A percentile compares a stretch with the other conserved stretches of the same genome.
Conservation (phyloP, 2,888 invertebrate genomes). For the Dilophus febrilis region DNA sequence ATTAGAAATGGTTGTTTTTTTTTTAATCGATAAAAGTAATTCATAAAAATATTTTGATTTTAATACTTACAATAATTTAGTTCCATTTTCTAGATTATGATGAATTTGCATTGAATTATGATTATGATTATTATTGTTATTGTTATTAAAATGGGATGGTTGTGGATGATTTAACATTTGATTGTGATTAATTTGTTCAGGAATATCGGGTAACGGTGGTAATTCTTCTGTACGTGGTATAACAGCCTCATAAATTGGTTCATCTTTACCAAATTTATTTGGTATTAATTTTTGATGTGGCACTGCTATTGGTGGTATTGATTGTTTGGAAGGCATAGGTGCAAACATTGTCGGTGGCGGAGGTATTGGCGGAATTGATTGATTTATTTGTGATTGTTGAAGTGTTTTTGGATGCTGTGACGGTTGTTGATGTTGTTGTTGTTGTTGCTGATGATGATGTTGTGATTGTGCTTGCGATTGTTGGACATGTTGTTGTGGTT, state of each 20-base stretch:
- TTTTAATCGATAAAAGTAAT: too few relatives aligned
- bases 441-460: too few relatives aligned
- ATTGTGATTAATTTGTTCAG: conserved; percentile 10
- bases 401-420: too few relatives aligned
- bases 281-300: background rate
- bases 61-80: conserved; percentile 5
- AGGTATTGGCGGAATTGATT: conserved; percentile 13
- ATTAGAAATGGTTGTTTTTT: conserved; percentile 3
- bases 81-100: conserved; percentile 8
- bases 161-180: too few relatives aligned
- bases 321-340: too few relatives aligned
- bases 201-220: conserved; percentile 25
- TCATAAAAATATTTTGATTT: too few relatives aligned
- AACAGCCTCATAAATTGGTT: conserved; percentile 77
- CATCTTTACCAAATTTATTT: conserved; percentile 26
- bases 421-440: too few relatives aligned
- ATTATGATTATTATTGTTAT: too few relatives aligned
- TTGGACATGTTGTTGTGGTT: too few relatives aligned
- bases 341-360: conserved; percentile 13
- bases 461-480: too few relatives aligned
- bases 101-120: conserved; percentile 7
- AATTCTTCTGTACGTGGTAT: conserved; percentile 44
- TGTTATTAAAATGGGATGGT: too few relatives aligned
- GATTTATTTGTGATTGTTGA: too few relatives aligned
- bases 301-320: conserved; percentile 3